Base-by-base conservation (phyloP, 2,797 vertebrate genomes). In the Sebastes umbrosus region DNA sequence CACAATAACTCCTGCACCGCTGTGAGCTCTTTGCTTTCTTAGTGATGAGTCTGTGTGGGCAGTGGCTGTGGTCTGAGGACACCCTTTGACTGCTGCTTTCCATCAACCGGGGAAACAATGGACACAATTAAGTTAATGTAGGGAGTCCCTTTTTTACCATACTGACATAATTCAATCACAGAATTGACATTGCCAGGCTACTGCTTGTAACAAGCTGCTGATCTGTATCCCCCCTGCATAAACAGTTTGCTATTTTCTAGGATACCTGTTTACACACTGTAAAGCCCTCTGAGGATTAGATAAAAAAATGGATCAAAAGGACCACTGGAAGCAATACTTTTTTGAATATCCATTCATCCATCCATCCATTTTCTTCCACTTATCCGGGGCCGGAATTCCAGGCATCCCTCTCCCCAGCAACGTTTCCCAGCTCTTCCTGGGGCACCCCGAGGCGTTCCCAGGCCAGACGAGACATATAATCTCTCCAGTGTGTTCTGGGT, bases 11-110 rank as follows among this genome's bases (percentile, higher is more conserved):
- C 66, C 59, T 80, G 66, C 58, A 67, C 80, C 27, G 64, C 79
- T 83, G 83, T 84, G 72, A 84, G 79, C 82, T 71, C 75, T 79
- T 64, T 83, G 73, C 68, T 85, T 84, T 84, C 67, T 82, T 82
- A 73, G 72, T 82, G 81, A 89, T 84, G 82, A 82, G 59, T 91
- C 79, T 65, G 80, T 79, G 79, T 84, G 86, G 82, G 81, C 69
- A 50, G 77, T 52, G 34, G 80, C 82, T 73, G 68, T 66, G 76
- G 39, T 84, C 78, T 75, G 84, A 78, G 87, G 84, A 85, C 78
- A 75, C 24, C 13, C 55, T 86, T 65, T 86, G 82, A 87, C 58
- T 74, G 8, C 52, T 55, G 70, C 52, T 55, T 64, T 59, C 77
- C 54, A 66, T 80, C 66, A 82, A 36, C 24, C 65, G 24, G 64